Percentiles rank a stretch among this genome's conserved stretches.
Conservation (phyloP, 2,888 invertebrate species). For the Hyalella azteca region DNA sequence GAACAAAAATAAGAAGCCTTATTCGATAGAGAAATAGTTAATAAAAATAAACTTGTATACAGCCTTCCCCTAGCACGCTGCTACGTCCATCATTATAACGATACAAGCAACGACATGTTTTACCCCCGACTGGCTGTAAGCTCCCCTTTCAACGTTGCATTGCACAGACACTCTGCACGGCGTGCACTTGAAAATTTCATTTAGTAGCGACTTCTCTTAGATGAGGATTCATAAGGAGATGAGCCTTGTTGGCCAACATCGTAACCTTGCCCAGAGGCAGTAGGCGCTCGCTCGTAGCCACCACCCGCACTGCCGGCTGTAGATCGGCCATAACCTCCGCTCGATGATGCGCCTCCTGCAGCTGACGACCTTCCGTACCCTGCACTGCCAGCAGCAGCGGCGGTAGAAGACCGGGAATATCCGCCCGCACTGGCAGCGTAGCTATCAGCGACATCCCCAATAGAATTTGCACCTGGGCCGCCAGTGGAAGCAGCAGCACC, state of each 20-base stretch:
- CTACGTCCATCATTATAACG: too few species aligned
- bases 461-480: not conserved
- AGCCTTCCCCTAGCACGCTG: too few species aligned
- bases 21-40: too few species aligned
- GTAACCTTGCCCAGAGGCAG: conserved; percentile 23
- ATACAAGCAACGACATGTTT: too few species aligned
- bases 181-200: too few species aligned
- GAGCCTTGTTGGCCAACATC: conserved; percentile 18
- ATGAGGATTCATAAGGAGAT: not conserved
- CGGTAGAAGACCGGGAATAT: not conserved
- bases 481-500: not conserved
- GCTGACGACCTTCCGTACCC: not conserved
- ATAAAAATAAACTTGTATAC: too few species aligned
- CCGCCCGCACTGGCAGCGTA: not conserved
- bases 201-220: conserved; percentile 15
- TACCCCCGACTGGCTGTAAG: too few species aligned
- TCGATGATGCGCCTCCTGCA: not conserved
- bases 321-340: not conserved
- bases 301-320: not conserved
- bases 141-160: too few species aligned
- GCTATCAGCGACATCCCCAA: not conserved
- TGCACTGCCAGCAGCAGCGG: not conserved
- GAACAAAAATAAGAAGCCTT: too few species aligned
- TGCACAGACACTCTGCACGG: too few species aligned
- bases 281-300: not conserved